Conservation (phyloP, 2,888 invertebrate species). For the Brassicogethes aeneus region DNA sequence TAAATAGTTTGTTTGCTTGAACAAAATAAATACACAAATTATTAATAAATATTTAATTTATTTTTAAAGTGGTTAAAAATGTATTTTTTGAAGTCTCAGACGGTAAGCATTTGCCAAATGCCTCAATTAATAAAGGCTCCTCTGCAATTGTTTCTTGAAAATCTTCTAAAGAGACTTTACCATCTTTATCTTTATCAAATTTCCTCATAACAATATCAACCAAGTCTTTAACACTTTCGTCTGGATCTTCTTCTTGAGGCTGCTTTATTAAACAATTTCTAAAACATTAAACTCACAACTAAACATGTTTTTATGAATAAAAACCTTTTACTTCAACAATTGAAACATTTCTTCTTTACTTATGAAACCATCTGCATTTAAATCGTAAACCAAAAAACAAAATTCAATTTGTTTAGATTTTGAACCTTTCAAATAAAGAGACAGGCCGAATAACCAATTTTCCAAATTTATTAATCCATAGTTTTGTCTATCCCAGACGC, state of each 20-base stretch:
- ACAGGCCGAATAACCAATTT: slow-evolving; percentile 62
- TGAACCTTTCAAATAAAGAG: slow-evolving; percentile 57
- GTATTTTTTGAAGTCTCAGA: slow-evolving; percentile 45
- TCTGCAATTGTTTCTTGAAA: slow-evolving; percentile 53
- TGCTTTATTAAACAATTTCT: slow-evolving; percentile 52
- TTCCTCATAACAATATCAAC: slow-evolving; percentile 64
- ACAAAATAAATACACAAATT: too few species aligned
- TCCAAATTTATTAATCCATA: slow-evolving; percentile 39
- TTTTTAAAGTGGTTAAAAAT: slow-evolving; percentile 35
- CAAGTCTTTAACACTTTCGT: slow-evolving; percentile 66
- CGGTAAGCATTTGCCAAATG: slow-evolving; percentile 68
- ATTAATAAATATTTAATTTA: background rate
- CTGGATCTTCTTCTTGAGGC: slow-evolving; percentile 64
- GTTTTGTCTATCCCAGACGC: slow-evolving; percentile 53
- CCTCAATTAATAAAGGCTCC: slow-evolving; percentile 64
- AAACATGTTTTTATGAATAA: background rate
- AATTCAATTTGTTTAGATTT: slow-evolving; percentile 57
- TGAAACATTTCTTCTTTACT: slow-evolving; percentile 68
- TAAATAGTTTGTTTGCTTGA: too few species aligned
- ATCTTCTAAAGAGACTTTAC: slow-evolving; percentile 60
- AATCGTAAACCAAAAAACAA: slow-evolving; percentile 62
- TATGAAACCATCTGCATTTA: slow-evolving; percentile 59
- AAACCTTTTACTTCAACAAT: slow-evolving; percentile 42
- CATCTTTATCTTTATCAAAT: slow-evolving; percentile 68
- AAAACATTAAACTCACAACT: slow-evolving; percentile 7